Percentiles rank a stretch among this genome's conserved stretches.
Conservation (phyloP, 2,113 vertebrate species). For the Festucalex cinctus region DNA sequence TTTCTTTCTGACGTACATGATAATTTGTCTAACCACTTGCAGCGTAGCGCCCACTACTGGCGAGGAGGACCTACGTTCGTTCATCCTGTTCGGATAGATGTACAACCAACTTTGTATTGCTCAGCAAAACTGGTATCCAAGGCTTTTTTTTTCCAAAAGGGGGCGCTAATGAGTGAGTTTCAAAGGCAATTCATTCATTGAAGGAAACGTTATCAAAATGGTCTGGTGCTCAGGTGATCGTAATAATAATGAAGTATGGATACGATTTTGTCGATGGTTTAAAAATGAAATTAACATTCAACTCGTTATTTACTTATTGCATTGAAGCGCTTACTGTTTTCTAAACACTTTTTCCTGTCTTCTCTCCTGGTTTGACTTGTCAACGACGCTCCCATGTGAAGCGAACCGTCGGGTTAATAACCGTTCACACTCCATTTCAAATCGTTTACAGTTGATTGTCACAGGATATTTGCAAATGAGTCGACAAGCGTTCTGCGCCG, state of each 20-base stretch:
- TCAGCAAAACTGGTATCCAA: no score
- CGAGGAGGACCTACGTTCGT: no score
- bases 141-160: no score
- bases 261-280: not conserved
- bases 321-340: not conserved
- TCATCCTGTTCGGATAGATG: no score
- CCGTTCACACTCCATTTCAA: not conserved
- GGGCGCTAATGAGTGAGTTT: no score
- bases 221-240: not conserved
- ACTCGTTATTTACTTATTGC: not conserved
- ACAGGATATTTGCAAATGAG: not conserved
- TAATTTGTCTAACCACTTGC: no score
- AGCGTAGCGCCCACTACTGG: no score
- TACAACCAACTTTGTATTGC: no score
- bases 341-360: not conserved
- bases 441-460: not conserved
- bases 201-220: no score
- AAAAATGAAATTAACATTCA: no score
- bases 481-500: not conserved
- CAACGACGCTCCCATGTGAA: not conserved
- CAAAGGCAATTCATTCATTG: no score
- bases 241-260: not conserved
- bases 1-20: no score
- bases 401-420: not conserved
- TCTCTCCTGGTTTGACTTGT: not conserved